Percentiles rank a stretch among this genome's conserved stretches.
Evolutionary conservation across 2,888 invertebrate species (phyloP).

Genomic region (Acrobasis repandana): DNA sequence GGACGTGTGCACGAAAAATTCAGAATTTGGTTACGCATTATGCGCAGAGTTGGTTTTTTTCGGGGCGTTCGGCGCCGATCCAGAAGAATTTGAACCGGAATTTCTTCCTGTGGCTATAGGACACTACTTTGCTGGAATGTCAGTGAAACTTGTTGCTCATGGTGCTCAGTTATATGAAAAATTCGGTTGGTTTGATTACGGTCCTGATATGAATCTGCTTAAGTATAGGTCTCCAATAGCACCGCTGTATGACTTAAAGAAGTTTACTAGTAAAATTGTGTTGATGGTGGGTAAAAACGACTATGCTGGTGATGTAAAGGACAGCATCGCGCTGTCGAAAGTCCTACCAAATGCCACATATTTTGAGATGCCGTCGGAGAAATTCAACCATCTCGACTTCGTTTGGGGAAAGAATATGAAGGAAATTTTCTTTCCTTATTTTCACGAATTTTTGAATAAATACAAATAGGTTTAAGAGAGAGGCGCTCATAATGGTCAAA

Average conservation of each 20-base stretch:
- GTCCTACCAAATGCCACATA: background rate
- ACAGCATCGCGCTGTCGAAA: background rate
- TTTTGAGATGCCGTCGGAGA: background rate
- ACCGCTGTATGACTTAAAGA: background rate
- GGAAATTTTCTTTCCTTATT: background rate
- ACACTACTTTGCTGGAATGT: background rate
- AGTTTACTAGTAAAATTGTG: background rate
- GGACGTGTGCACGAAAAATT: background rate
- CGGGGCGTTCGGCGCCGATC: background rate
- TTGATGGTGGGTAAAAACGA: background rate
- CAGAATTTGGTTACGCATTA: background rate
- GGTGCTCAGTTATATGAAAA: background rate
- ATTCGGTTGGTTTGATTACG: background rate
- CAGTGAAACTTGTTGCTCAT: background rate
- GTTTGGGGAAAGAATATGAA: background rate
- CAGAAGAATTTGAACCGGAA: background rate
- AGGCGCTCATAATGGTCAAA: too few species aligned
- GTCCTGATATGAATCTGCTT: background rate
- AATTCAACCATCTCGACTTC: background rate
- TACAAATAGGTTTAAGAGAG: background rate
- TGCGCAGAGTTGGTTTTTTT: background rate
- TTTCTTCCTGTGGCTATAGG: background rate
- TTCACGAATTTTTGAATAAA: background rate
- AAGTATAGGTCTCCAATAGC: background rate
- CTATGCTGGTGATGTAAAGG: background rate